Base-by-base conservation (phyloP, 2,797 vertebrate species). In the Hydrophis major region DNA sequence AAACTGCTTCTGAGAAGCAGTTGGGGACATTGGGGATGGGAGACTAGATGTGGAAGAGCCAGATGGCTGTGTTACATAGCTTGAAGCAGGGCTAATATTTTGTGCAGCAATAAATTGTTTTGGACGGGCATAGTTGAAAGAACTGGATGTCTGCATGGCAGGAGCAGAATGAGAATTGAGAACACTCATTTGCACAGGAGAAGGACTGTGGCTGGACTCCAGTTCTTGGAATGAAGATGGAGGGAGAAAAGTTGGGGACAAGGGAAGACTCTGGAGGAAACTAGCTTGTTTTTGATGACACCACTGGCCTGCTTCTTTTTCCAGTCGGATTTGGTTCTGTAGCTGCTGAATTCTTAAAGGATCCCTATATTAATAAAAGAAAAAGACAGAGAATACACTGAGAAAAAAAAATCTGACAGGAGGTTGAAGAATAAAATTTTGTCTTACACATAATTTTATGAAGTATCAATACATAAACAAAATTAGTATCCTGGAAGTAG, bases 81-180 rank as follows among this genome's bases (percentile, higher is more conserved):
- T 97, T 4, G 97, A 97, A 87, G 97, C 95, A 4, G 98, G 97
- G 78, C 97, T 97, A 28, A 98, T 97, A 96, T 97, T 98, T 97
- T 99, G 99, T 55, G 99, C 99, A 0, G 99, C 99, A n/a, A 99
- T 99, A 98, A 99, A 99, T 97, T 99, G 99, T 97, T 99, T 99
- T 96, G 99, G 99, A 89, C 99, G 98, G 96, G 99, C 98, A 42
- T 99, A 99, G 98, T 99, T 99, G 97, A 99, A 99, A 91, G 99
- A 99, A 97, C 99, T 98, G 91, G 98, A 96, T 87, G 99, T 98
- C 97, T 99, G 99, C 99, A 99, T 99, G 98, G 98, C 94, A 94
- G 98, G 94, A 92, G 97, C 95, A 95, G 97, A 95, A 94, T 97
- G 98, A 59, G 98, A 96, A 94, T 98, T 97, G 92, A 98, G 97